These are phyloP conservation scores for Formica aserva DNA, from an alignment of 2,888 invertebrate species.

Conservation along the genomic window DNA sequence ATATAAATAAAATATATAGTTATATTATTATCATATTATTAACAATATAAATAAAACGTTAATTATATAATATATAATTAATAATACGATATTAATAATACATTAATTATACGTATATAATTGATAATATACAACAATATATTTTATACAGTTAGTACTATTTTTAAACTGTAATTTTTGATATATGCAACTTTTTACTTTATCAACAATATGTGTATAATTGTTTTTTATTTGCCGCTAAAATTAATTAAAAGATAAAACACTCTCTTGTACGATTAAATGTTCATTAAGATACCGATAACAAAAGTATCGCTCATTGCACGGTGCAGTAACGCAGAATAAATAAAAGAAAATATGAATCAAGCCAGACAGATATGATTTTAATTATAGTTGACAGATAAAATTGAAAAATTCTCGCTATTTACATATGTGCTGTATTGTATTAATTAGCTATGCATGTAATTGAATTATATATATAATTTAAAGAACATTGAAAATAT, in stretches of 20 bases:
- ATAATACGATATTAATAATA: no score
- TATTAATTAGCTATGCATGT: conserved; percentile 7
- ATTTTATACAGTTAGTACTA: neutral
- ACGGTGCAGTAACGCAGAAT: neutral
- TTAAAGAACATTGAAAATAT: neutral
- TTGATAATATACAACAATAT: no score
- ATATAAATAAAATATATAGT: no score
- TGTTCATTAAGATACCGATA: neutral
- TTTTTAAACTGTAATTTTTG: neutral
- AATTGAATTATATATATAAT: neutral
- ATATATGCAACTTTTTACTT: conserved; percentile 2
- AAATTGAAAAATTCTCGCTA: neutral
- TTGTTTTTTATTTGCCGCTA: neutral
- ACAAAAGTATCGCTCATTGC: neutral
- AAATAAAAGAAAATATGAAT: neutral
- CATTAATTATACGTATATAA: no score
- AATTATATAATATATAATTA: no score
- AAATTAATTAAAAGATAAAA: neutral
- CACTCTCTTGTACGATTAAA: neutral
- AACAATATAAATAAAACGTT: neutral
- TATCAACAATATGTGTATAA: neutral
- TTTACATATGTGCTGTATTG: neutral
- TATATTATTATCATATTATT: neutral
- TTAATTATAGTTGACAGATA: conserved; percentile 8
- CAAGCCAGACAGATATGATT: neutral